phyloP scores from a whole-genome alignment of 1,140 invertebrate genomes.

The Spodoptera frugiperda region DNA sequence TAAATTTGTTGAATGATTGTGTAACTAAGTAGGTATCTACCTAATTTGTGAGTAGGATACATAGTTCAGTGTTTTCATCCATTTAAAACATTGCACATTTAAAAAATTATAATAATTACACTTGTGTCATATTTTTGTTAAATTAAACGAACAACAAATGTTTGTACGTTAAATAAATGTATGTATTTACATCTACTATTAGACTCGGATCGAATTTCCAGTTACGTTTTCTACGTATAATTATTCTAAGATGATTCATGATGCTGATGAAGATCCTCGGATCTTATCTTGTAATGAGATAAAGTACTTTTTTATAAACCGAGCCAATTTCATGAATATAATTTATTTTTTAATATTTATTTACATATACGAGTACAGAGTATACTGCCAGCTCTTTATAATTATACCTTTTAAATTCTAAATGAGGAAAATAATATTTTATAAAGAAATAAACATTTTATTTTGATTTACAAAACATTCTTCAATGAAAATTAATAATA shows the following conservation, averaged over 20 bases:
- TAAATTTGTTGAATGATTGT: constrained; percentile 18
- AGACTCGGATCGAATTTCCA: constrained; percentile 28
- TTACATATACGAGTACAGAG: constrained; percentile 15
- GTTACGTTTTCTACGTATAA: constrained; percentile 32
- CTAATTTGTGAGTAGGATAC: constrained; percentile 5
- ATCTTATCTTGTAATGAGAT: constrained; percentile 20
- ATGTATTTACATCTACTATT: constrained; percentile 13
- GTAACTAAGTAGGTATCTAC: background rate
- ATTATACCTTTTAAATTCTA: constrained; percentile 7
- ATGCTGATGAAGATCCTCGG: constrained; percentile 21
- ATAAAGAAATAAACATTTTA: constrained; percentile 15
- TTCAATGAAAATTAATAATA: constrained; percentile 4
- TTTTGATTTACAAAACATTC: constrained; percentile 19
- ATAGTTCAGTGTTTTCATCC: constrained; percentile 32
- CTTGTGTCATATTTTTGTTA: constrained; percentile 29
- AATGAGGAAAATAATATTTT: constrained; percentile 9
- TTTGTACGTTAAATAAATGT: background rate
- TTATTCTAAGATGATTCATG: constrained; percentile 20
- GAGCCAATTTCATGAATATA: constrained; percentile 43
- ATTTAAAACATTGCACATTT: constrained; percentile 21
- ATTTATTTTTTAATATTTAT: constrained; percentile 47
- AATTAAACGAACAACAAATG: background rate
- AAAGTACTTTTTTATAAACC: constrained; percentile 24
- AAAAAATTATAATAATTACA: background rate
- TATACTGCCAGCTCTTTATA: constrained; percentile 38